These are phyloP conservation scores for Balaeniceps rex DNA, from an alignment of 2,113 vertebrate genomes.

Conservation along the genomic window DNA sequence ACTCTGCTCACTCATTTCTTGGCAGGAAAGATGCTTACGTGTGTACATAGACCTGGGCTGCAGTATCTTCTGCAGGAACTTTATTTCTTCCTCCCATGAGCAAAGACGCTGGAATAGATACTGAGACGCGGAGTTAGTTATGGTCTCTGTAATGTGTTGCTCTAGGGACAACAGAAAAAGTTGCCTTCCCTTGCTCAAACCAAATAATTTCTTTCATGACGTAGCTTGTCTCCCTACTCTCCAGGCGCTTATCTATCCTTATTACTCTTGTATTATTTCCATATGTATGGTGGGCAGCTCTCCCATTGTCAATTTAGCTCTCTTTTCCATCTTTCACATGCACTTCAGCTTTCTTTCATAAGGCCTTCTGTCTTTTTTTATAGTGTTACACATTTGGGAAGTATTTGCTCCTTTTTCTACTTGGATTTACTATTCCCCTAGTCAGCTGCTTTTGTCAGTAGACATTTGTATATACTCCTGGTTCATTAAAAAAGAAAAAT, in stretches of 20 bases:
- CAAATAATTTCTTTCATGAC: neutral
- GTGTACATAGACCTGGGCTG: neutral
- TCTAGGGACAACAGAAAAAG: neutral
- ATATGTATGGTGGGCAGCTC: neutral
- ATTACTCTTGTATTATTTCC: neutral
- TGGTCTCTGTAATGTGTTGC: fast-evolving
- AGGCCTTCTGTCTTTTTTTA: neutral
- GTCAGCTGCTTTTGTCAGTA: neutral
- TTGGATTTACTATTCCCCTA: neutral
- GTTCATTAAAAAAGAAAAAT: neutral
- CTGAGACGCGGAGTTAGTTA: neutral
- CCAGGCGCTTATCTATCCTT: neutral
- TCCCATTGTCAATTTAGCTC: neutral
- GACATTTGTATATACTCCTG: neutral
- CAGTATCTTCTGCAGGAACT: neutral
- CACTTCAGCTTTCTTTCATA: neutral
- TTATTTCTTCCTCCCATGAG: neutral
- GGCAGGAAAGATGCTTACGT: neutral
- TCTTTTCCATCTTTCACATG: neutral
- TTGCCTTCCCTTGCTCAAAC: neutral
- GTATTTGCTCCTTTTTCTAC: neutral
- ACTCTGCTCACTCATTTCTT: neutral
- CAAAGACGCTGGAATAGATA: neutral
- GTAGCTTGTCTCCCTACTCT: neutral
- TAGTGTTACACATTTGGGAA: neutral